Evolutionary conservation across 2,113 vertebrate genomes (phyloP), one percentile per base, ranked within the genome.

Genomic region (Spea bombifrons): DNA sequence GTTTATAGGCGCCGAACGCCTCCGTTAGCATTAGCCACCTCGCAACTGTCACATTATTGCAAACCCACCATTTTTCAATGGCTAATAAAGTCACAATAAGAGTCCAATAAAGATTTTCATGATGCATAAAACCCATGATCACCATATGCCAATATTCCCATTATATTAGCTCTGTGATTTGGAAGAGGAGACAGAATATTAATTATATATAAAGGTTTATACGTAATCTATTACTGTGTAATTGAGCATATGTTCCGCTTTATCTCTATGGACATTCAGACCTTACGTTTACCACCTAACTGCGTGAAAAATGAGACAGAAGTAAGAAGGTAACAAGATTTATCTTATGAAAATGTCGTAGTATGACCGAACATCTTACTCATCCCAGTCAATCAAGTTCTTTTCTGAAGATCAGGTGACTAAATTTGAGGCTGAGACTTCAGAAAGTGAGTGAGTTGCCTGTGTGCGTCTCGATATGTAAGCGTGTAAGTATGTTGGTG

Each of bases 71-170:
- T 61, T 68, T 74, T 45, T 80, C 52, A 67, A 67, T 80, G 71
- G 8, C 68, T 80, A 80, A 68, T 79, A 79, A 59, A 80, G 50
- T 73, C 65, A 52, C 43, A 66, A 45, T 49, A 61, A 74, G 13
- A 15, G 61, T 68, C 50, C 71, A 72, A 50, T 47, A 30, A 78
- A 66, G 47, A 8, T 3, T 68, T 74, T 80, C 61, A 52, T 50
- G 52, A 50, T 57, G 45, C 48, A 9, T 53, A 71, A 68, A 72
- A 44, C 48, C 48, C 46, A 65, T 74, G 49, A 65, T n/a, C 52
- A 46, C 71, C 78, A 74, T 80, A 80, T 80, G 78, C 64, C 17
- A 49, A 12, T 55, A 44, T 49, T 80, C 67, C 74, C 52, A 74
- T 61, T n/a, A 59, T 68, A 74, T 68, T 47, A 66, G n/a, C 16